phyloP scores from a whole-genome alignment of 2,888 invertebrate genomes.

The Pyrrhosoma nymphula region DNA sequence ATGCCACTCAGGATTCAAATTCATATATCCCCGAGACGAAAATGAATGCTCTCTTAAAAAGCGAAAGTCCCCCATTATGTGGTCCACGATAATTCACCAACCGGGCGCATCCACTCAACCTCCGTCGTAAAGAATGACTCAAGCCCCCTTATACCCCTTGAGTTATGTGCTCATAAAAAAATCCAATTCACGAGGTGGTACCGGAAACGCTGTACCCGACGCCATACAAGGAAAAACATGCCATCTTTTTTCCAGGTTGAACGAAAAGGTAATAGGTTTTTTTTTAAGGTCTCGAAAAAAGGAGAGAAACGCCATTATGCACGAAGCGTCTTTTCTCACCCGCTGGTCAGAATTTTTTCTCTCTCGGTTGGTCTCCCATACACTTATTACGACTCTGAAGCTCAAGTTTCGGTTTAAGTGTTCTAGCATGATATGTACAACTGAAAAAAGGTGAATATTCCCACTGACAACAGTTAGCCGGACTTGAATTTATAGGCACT shows the following conservation, averaged over 20 bases:
- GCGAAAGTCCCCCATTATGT: constrained; percentile 30
- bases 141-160: neutral
- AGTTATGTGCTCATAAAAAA: constrained; percentile 30
- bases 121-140: constrained; percentile 29
- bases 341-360: neutral
- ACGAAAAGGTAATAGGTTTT: neutral
- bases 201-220: constrained; percentile 15
- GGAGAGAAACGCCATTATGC: neutral
- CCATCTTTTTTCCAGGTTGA: neutral
- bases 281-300: neutral
- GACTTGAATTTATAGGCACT: neutral
- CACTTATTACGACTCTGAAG: neutral
- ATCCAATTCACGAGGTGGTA: constrained; percentile 12
- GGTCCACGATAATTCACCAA: neutral
- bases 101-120: neutral
- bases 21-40: constrained; percentile 9
- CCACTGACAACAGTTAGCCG: neutral
- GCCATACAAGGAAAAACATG: constrained; percentile 33
- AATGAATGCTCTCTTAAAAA: constrained; percentile 36
- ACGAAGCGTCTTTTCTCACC: neutral
- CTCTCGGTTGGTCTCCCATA: neutral
- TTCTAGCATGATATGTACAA: neutral
- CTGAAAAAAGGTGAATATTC: neutral
- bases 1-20: constrained; percentile 21
- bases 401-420: neutral